Base-by-base conservation (phyloP, 2,888 invertebrate genomes). In the Melieria crassipennis region DNA sequence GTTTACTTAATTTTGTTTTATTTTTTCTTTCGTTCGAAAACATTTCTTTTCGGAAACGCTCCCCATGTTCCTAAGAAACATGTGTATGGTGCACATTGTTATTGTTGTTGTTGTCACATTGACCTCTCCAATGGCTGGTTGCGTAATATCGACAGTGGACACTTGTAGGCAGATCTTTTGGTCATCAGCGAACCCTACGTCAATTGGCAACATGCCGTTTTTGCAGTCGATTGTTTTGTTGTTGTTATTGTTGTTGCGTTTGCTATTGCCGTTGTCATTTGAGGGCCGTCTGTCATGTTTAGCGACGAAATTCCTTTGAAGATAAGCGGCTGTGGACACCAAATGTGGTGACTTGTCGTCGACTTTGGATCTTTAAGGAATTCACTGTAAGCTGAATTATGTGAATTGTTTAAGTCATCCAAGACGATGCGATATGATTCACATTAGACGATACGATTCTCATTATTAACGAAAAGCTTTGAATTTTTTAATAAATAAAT, bases 271-370 rank as follows among this genome's bases (percentile, higher is more conserved):
- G 57, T 56, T 69, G 69, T 70, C 65, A 63, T 72, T 63, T 71
- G 66, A 67, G 67, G 3, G 67, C 63, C 71, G 67, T 58, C 67
- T 71, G 69, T 69, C 69, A 72, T 72, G 72, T 72, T 72, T 69
- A 46, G 67, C 50, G 47, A 61, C 69, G 56, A 63, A 48, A 63
- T 63, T 42, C 58, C 71, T 71, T 71, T 71, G 71, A 71, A 67
- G 71, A 67, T 69, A 62, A 69, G 69, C 72, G 69, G 55, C 69
- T 58, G 30, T 30, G 30, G 30, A 30, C 30, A 30, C 30, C 30
- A 30, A 30, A 30, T 30, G 30, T 30, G 30, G 30, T 2, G 30
- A 30, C 30, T 30, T 30, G 30, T 30, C 30, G 30, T 30, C 30
- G 30, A 30, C 2, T 30, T 30, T 30, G 30, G 30, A 30, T 30